Evolutionary conservation across 2,888 invertebrate genomes (phyloP), one percentile per base, ranked within the genome.

Genomic region (Drosophila affinis): DNA sequence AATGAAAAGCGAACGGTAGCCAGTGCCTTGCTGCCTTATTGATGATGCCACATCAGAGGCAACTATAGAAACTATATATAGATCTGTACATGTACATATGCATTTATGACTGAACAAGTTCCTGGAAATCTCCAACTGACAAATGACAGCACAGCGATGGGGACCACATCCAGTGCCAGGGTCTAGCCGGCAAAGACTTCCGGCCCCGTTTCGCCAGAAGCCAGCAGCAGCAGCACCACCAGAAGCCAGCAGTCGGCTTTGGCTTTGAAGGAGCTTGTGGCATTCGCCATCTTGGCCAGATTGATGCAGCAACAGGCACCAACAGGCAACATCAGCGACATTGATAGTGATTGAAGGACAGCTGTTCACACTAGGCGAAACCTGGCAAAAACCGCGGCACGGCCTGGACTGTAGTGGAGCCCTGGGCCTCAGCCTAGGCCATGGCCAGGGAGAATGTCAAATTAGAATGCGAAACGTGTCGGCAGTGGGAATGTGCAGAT

Each of bases 401-500:
- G 39, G 39, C 39, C n/a, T 39, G 34, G 34, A 3, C 7, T 14
- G 39, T 6, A 14, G 3, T 39, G 39, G 14, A 14, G 39, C 39
- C 39, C 39, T 3, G 39, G 14, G 27, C 27, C 39, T 3, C n/a
- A 6, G 27, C 27, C 39, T 6, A 5, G 39, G 39, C 12, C 32
- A 39, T 14, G 39, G 58, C 12, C 32, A 39, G 39, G 39, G 61
- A 67, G 59, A 87, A 89, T 83, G 89, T 90, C 89, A 90, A 90
- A 89, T 89, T 89, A 89, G 90, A 90, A 89, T 89, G 90, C 89
- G 90, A 89, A 87, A 89, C 81, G 85, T 90, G 89, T 90, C 83
- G 78, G 74, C 80, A 78, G 75, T 81, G 84, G 75, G 76, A 72
- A 85, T 76, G 76, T 54, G 58, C n/a, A 49, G 52, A 12, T 47